Base-by-base conservation (phyloP, 2,888 invertebrate genomes). In the Loripinus fragilis region DNA sequence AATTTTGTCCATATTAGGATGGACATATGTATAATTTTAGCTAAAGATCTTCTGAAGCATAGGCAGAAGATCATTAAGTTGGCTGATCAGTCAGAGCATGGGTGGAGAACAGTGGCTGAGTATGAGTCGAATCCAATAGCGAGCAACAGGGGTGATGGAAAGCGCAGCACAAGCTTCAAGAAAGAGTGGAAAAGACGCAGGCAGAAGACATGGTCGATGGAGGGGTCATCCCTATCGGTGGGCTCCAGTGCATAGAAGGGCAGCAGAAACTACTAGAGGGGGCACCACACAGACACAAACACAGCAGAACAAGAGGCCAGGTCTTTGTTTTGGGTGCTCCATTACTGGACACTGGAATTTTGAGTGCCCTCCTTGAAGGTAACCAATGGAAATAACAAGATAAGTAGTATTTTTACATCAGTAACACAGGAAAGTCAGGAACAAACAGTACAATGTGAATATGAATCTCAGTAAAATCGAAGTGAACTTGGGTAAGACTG, bases 81-180 rank as follows among this genome's bases (percentile, higher is more conserved):
- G 55, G 55, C 55, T 55, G 55, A 25, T 55, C 55, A 55, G 55
- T 55, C 17, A 5, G 55, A 28, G 55, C 28, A 55, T 28, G 60
- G 60, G 17, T 60, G 60, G 60, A 10, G 33, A 15, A 30, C n/a
- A 12, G 60, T 60, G 3, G n/a, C 30, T 5, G 60, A 60, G 20
- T 60, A 60, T 20, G 60, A 60, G 60, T 33, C 60, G 7, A 60
- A 60, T 20, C 60, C 60, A 12, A 15, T 60, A 20, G 60, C 60
- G 1, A 60, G 60, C 60, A 33, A 60, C 17, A 33, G 33, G 5
- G 30, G 33, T 15, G 33, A 60, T 33, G 60, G 33, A 33, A 60
- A 60, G 33, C 3, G 33, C 1, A 60, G 60, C 17, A 5, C 60
- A 33, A 20, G 60, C 60, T 10, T 33, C 33, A 12, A 60, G 60